Percentiles rank a stretch among this genome's conserved stretches.
These are phyloP conservation scores for Gasterosteus aculeatus DNA, from an alignment of 2,113 vertebrate species.

Conservation along the genomic window DNA sequence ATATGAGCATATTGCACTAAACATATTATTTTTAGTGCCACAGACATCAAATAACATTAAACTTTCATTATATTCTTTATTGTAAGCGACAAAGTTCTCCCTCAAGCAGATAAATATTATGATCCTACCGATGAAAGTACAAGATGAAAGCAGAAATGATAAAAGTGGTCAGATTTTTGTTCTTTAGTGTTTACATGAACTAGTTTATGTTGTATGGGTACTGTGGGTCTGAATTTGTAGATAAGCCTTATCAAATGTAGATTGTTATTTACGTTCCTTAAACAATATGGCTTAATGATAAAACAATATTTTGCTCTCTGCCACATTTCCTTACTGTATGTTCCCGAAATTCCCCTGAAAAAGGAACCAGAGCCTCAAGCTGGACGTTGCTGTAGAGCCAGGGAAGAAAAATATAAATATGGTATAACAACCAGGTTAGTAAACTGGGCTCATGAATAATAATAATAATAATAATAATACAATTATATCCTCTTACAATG, in stretches of 20 bases:
- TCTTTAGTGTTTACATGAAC: not conserved
- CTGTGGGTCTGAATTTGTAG: not conserved
- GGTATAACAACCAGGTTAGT: not conserved
- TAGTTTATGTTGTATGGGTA: not conserved
- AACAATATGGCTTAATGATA: not conserved
- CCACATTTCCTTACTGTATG: not conserved
- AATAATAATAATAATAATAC: not conserved
- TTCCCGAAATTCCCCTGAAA: not conserved
- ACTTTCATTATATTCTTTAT: slow-evolving; percentile 37
- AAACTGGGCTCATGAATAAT: not conserved
- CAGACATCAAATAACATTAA: slow-evolving; percentile 34
- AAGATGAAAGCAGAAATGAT: slow-evolving; percentile 42
- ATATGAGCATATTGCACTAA: slow-evolving; percentile 39
- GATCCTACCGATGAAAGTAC: slow-evolving; percentile 20
- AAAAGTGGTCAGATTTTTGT: not conserved
- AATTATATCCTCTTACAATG: not conserved
- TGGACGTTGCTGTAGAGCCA: not conserved
- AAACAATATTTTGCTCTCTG: not conserved
- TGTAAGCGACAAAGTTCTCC: slow-evolving; percentile 53
- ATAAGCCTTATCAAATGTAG: not conserved
- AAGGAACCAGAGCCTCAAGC: not conserved
- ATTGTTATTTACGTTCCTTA: not conserved
- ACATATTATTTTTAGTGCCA: slow-evolving; percentile 42
- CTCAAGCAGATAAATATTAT: slow-evolving; percentile 60
- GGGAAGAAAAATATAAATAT: slow-evolving; percentile 1